Conservation (phyloP, 2,797 vertebrate species). For the Anguilla marmorata region DNA sequence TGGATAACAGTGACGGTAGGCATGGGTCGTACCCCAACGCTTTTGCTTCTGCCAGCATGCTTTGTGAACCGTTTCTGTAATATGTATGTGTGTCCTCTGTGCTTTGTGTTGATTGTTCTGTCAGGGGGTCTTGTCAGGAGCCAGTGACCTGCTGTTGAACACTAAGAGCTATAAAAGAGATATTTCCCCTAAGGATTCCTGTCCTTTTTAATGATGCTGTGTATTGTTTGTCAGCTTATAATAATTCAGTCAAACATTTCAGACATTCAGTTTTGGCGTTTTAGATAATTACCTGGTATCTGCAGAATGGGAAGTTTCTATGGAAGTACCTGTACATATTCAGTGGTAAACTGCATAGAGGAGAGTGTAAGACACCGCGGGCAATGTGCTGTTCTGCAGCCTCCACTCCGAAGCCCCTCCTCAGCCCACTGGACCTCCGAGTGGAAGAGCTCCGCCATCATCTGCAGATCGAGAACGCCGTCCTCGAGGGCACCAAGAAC, state of each 20-base stretch:
- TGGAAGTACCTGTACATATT: neutral
- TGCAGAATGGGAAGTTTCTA: no score
- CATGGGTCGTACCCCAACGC: slow-evolving; percentile 42
- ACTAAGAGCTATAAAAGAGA: neutral
- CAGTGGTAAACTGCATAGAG: neutral
- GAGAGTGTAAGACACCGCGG: neutral
- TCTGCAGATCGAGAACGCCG: slow-evolving; percentile 85
- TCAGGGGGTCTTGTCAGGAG: neutral
- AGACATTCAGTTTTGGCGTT: no score
- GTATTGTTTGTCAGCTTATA: no score
- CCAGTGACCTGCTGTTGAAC: neutral
- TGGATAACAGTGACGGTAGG: slow-evolving; percentile 87
- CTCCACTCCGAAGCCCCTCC: slow-evolving; percentile 75
- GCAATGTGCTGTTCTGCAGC: slow-evolving; percentile 34
- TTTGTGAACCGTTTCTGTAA: neutral
- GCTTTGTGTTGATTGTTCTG: neutral
- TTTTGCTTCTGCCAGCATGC: neutral
- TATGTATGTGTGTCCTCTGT: neutral
- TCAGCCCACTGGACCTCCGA: slow-evolving; percentile 84
- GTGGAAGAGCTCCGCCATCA: slow-evolving; percentile 86
- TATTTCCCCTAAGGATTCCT: neutral
- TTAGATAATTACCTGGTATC: no score
- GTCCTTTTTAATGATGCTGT: no score
- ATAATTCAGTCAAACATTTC: no score
- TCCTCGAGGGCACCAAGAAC: slow-evolving; percentile 86